A percentile compares a stretch with the other conserved stretches of the same genome.
Evolutionary conservation across 2,888 invertebrate genomes (phyloP).

Genomic region (Kryphioiulus occultus): DNA sequence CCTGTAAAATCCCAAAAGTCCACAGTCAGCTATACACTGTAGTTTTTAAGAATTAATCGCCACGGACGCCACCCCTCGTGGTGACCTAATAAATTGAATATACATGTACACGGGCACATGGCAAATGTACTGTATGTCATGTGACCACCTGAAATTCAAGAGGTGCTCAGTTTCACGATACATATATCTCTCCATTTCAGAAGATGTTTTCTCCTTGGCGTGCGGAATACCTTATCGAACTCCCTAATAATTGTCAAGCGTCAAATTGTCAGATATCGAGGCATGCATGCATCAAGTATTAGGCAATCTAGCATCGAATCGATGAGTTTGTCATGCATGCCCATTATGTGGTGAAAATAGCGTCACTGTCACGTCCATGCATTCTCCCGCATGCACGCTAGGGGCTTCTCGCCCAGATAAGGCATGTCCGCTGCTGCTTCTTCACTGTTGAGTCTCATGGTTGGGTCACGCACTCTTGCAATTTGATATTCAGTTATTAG

Average conservation of each 20-base stretch:
- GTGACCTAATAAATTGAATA: no score
- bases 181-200: neutral
- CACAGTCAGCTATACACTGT: no score
- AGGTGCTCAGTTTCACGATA: no score
- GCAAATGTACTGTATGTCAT: no score
- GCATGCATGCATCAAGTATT: neutral
- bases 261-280: neutral
- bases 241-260: neutral
- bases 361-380: neutral
- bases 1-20: no score
- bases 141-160: no score
- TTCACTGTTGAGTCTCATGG: neutral
- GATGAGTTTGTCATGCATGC: neutral
- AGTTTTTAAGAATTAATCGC: no score
- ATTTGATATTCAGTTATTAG: neutral
- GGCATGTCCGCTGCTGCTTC: neutral
- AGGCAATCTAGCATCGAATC: neutral
- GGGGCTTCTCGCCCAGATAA: neutral
- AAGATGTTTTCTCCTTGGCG: neutral
- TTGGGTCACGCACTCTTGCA: neutral
- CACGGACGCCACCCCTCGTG: no score
- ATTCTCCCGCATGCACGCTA: neutral
- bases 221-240: neutral
- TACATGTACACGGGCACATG: no score
- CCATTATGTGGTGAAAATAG: neutral